phyloP scores from a whole-genome alignment of 2,797 vertebrate species.

The Galagoides demidoff region DNA sequence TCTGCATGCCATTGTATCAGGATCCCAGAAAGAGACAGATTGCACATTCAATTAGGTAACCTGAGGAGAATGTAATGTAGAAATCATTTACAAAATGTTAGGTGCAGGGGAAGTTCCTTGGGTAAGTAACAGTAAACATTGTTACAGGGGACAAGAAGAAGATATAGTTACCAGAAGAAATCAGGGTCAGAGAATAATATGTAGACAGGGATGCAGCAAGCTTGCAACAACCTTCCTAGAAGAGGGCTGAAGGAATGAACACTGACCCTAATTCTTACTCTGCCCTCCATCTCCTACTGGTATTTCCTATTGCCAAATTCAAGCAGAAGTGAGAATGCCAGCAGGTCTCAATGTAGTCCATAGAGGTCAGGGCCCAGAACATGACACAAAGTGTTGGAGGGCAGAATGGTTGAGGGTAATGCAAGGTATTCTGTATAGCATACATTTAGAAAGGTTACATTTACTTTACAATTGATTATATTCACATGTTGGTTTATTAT shows the following conservation, averaged over 20 bases:
- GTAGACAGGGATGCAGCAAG: not conserved
- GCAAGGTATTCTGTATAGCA: not conserved
- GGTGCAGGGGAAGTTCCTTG: not conserved
- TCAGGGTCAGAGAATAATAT: not conserved
- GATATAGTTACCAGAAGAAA: not conserved
- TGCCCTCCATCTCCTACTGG: not conserved
- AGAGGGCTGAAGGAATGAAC: not conserved
- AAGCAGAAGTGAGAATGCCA: not conserved
- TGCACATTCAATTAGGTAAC: not conserved
- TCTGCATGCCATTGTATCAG: not conserved
- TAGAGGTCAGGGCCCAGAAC: not conserved
- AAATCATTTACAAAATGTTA: not conserved
- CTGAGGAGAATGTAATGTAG: not conserved
- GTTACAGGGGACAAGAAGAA: not conserved
- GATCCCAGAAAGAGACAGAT: not conserved
- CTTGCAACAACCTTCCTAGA: not conserved
- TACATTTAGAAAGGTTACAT: not conserved
- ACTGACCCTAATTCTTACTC: not conserved
- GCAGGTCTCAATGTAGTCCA: not conserved
- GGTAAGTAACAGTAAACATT: not conserved
- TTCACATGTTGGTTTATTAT: not conserved
- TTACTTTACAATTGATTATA: not conserved
- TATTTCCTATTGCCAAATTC: not conserved
- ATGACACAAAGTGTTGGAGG: not conserved
- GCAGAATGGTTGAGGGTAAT: not conserved